A percentile compares a stretch with the other conserved stretches of the same genome.
phyloP scores from a whole-genome alignment of 2,888 invertebrate genomes.

The Lingula anatina region DNA sequence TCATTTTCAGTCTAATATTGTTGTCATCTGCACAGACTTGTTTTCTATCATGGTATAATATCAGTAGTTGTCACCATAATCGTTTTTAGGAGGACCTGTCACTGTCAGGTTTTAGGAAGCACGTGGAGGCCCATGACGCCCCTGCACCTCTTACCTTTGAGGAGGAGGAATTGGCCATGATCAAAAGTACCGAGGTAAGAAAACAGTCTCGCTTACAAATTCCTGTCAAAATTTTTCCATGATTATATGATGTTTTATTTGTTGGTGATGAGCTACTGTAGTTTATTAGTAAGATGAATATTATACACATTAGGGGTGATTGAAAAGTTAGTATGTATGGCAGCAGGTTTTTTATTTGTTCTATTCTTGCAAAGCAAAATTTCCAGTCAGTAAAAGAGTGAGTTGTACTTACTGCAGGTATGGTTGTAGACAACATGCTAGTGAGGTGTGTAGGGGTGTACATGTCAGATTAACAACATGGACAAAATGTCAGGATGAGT shows the following conservation, averaged over 20 bases:
- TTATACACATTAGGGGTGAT: neutral
- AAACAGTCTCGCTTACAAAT: neutral
- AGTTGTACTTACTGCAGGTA: too few relatives aligned
- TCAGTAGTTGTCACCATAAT: too few relatives aligned
- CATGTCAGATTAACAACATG: too few relatives aligned
- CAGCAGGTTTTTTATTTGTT: neutral
- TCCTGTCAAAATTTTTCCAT: neutral
- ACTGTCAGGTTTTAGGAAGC: slow-evolving; percentile 75
- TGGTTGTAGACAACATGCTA: too few relatives aligned
- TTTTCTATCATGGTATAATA: neutral
- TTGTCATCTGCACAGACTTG: too few relatives aligned
- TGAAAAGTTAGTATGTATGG: neutral
- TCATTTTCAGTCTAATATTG: too few relatives aligned
- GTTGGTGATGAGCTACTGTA: neutral
- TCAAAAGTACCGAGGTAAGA: slow-evolving; percentile 47
- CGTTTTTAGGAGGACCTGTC: too few relatives aligned
- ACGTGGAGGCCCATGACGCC: slow-evolving; percentile 70
- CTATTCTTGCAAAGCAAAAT: too few relatives aligned
- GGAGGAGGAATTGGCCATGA: slow-evolving; percentile 52
- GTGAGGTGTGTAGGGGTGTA: too few relatives aligned
- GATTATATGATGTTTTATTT: too few relatives aligned
- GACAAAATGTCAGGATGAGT: too few relatives aligned
- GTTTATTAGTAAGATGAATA: neutral
- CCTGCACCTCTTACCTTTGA: slow-evolving; percentile 86
- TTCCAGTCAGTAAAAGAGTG: too few relatives aligned